Evolutionary conservation across 2,888 invertebrate genomes (phyloP), one percentile per base, ranked within the genome.

Genomic region (Orthonevra nobilis): DNA sequence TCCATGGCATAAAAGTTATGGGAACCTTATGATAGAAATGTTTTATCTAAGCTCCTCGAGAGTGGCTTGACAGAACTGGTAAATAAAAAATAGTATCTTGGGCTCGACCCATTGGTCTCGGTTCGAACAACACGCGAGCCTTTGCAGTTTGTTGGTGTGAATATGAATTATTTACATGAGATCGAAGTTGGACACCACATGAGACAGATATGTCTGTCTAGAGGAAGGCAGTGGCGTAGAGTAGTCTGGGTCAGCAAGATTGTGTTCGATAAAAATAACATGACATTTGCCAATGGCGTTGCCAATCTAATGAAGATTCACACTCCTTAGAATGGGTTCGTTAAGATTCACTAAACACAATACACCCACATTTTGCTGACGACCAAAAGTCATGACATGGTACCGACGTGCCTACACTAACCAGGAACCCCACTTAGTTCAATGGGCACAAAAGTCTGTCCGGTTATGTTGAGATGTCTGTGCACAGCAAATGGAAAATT

Each of bases 11-110:
- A 38, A 30, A 72, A 73, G 56, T 79, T 79, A 79, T 79, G 79
- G 79, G 79, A 79, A 79, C 79, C 66, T 68, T 73, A 79, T 79
- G 73, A 79, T 79, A 68, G 73, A 79, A 79, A 79, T 68, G 73
- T 79, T 54, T 73, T 72, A 72, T 72, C 63, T n/a, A 12, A 10
- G 50, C 26, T 48, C 38, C 32, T 17, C 14, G 23, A 32, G 23
- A 28, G 50, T 60, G 69, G 44, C 56, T 52, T 66, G 73, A 73
- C 66, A 73, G 73, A 58, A 73, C 28, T 38, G 61, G 61, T 10
- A 58, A 44, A 44, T 23, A 60, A 9, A 23, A 38, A 54, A 58
- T 64, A 5, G 23, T n/a, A n/a, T n/a, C 26, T 66, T 26, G 44
- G 42, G 20, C 26, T 15, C 6, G 19, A 4, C 17, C 30, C 17